Conservation (phyloP, 2,797 vertebrate species). For the Capromys pilorides region DNA sequence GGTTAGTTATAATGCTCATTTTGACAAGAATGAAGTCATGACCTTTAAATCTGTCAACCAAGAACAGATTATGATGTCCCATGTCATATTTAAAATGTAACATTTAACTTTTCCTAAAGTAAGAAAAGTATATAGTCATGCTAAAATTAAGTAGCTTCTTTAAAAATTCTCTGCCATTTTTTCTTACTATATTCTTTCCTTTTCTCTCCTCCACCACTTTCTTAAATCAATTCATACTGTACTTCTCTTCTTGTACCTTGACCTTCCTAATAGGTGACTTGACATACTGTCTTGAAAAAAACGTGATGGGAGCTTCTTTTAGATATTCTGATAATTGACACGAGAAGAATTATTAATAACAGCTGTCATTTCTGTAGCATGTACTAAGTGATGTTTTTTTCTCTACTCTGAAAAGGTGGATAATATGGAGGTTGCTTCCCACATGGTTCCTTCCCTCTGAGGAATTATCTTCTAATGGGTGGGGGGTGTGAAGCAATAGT, state of each 20-base stretch:
- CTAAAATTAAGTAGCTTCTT: not conserved
- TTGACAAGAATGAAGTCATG: not conserved
- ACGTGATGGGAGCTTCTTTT: not conserved
- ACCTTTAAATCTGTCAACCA: not conserved
- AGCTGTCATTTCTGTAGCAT: not conserved
- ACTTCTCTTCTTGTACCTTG: not conserved
- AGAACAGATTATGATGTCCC: not conserved
- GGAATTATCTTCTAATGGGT: not conserved
- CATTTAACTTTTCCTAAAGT: not conserved
- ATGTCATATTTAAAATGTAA: conserved; percentile 22
- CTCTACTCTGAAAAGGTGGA: not conserved
- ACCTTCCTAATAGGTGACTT: not conserved
- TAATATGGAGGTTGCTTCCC: not conserved
- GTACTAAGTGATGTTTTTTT: not conserved
- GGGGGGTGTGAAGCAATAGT: not conserved
- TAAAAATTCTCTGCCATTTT: not conserved
- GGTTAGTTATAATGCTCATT: not conserved
- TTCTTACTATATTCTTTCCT: not conserved
- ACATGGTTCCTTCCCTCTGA: not conserved
- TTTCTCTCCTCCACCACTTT: too few relatives aligned
- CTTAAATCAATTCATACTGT: not conserved
- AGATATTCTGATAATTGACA: not conserved
- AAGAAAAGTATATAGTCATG: not conserved
- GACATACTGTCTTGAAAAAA: not conserved
- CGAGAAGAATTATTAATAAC: not conserved